Percentiles rank a stretch among this genome's conserved stretches.
Evolutionary conservation across 1,140 invertebrate species (phyloP).

Genomic region (Heliconius himera): DNA sequence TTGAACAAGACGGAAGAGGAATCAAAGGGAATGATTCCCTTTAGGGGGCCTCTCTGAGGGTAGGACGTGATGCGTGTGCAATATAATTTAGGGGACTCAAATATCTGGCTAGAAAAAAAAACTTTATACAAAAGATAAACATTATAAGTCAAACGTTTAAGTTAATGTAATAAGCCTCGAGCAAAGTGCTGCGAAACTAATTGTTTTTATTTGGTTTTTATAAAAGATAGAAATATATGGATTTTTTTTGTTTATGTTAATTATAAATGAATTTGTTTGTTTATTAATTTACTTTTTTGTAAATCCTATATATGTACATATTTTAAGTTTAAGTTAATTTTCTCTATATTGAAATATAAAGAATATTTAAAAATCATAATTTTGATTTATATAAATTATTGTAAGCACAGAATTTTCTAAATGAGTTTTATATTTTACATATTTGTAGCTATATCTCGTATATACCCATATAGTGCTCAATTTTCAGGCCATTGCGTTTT

Average conservation of each 20-base stretch:
- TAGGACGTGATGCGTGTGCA: slow-evolving; percentile 68
- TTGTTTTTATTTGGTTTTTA: background rate
- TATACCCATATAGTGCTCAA: too few species aligned
- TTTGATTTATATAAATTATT: too few species aligned
- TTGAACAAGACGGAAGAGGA: slow-evolving; percentile 78
- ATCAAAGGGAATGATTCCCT: slow-evolving; percentile 80
- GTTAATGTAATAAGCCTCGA: slow-evolving; percentile 12
- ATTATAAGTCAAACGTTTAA: slow-evolving; percentile 18
- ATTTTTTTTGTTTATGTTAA: background rate
- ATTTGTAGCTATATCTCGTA: too few species aligned
- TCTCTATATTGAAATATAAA: too few species aligned
- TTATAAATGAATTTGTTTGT: background rate
- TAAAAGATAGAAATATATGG: background rate
- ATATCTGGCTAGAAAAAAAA: slow-evolving; percentile 43
- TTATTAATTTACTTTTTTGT: background rate
- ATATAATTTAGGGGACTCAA: slow-evolving; percentile 67
- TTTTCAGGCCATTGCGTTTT: too few species aligned
- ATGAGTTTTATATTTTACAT: too few species aligned
- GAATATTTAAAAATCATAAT: too few species aligned
- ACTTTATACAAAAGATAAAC: slow-evolving; percentile 23
- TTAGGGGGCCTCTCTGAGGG: slow-evolving; percentile 63
- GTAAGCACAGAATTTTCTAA: too few species aligned
- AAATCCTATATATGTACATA: background rate
- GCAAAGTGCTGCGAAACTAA: slow-evolving; percentile 4
- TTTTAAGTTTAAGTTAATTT: too few species aligned